A percentile compares a stretch with the other conserved stretches of the same genome.
phyloP scores from a whole-genome alignment of 2,113 vertebrate species.

The Agelaius tricolor region DNA sequence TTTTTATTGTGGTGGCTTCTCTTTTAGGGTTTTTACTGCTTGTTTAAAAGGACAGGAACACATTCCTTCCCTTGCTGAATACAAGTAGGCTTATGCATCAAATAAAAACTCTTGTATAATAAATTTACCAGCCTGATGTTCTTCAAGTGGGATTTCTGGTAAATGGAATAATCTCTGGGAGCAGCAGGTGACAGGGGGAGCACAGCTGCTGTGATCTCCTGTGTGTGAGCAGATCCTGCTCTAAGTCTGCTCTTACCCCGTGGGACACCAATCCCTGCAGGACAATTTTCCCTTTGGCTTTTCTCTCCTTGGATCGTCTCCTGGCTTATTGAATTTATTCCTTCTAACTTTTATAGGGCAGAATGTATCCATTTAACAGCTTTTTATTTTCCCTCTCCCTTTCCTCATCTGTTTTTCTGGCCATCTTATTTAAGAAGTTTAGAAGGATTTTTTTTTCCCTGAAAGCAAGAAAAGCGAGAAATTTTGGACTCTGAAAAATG shows the following conservation, averaged over 20 bases:
- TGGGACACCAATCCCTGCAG: background rate
- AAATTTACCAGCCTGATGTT: background rate
- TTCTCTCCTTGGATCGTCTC: background rate
- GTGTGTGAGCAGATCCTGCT: background rate
- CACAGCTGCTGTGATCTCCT: background rate
- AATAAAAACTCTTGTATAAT: background rate
- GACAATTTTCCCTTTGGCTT: background rate
- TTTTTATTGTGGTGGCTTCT: background rate
- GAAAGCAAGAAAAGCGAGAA: background rate
- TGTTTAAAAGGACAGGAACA: background rate
- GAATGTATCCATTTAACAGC: background rate
- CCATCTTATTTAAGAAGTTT: background rate
- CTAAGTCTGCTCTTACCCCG: background rate
- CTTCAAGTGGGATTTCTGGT: background rate
- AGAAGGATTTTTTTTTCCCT: background rate
- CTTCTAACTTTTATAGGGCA: background rate
- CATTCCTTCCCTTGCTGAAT: background rate
- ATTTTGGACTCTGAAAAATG: background rate
- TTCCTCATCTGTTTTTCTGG: background rate
- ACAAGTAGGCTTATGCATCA: background rate
- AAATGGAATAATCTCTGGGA: background rate
- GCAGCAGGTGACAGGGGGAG: background rate
- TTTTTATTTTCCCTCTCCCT: rapidly evolving
- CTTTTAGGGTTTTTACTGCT: background rate
- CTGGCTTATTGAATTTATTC: background rate